phyloP scores from a whole-genome alignment of 2,888 invertebrate genomes.

The Agrochola circellaris region DNA sequence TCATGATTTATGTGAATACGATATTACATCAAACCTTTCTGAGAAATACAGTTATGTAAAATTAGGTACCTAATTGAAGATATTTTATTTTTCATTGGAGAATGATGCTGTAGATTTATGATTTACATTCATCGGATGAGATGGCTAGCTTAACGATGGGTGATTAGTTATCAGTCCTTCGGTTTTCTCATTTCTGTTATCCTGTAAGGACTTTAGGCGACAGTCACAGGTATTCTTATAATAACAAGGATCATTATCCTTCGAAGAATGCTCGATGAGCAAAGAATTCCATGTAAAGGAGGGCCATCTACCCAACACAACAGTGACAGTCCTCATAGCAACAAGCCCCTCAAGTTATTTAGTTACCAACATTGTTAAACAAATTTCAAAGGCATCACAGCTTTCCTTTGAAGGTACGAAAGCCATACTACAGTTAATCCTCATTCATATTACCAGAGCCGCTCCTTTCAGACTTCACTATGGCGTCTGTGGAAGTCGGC shows the following conservation, averaged over 20 bases:
- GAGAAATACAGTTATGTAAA: neutral
- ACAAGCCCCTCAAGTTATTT: constrained; percentile 20
- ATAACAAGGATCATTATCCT: too few relatives aligned
- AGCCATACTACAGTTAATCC: constrained; percentile 61
- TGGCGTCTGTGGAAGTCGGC: constrained; percentile 46
- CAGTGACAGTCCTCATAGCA: constrained; percentile 3
- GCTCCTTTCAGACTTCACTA: constrained; percentile 60
- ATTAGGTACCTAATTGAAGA: neutral
- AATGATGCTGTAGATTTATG: neutral
- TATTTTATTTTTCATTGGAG: neutral
- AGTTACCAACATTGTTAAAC: constrained; percentile 41
- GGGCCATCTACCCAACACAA: neutral
- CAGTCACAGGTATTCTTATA: neutral
- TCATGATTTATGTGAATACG: constrained; percentile 55
- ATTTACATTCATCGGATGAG: neutral
- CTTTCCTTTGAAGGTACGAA: constrained; percentile 49
- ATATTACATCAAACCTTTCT: constrained; percentile 24
- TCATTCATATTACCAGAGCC: constrained; percentile 58
- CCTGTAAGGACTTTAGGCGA: neutral
- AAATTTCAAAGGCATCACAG: constrained; percentile 48
- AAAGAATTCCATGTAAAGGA: neutral
- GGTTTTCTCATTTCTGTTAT: neutral
- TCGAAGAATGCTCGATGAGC: neutral
- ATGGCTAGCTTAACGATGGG: neutral
- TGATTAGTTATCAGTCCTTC: neutral